Evolutionary conservation across 2,113 vertebrate genomes (phyloP).

Genomic region (Coryphaenoides rupestris): DNA sequence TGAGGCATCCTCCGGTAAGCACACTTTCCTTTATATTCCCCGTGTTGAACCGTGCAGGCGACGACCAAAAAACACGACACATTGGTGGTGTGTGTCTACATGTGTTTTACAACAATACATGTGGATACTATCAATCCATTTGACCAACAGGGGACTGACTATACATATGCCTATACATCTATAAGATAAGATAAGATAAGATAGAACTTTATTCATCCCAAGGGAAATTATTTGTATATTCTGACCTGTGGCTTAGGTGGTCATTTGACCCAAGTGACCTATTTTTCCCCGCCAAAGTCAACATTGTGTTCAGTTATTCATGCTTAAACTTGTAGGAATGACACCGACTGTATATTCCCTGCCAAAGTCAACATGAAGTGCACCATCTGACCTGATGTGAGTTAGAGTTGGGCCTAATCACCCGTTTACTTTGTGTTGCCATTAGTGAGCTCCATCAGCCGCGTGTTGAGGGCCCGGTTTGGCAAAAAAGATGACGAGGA

Average conservation of each 20-base stretch:
- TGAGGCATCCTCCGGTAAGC: constrained; percentile 88
- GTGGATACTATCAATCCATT: too few relatives aligned
- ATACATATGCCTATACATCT: too few relatives aligned
- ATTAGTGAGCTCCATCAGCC: constrained; percentile 99
- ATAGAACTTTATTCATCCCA: too few relatives aligned
- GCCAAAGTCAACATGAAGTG: not conserved
- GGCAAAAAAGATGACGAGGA: constrained; percentile 98
- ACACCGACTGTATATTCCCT: too few relatives aligned
- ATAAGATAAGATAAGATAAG: not conserved
- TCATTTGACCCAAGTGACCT: not conserved
- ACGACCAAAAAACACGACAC: too few relatives aligned
- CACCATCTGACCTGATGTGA: constrained; percentile 17
- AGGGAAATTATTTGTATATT: not conserved
- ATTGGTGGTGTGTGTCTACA: not conserved
- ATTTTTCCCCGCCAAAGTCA: not conserved
- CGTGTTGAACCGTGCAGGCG: too few relatives aligned
- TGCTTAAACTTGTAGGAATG: too few relatives aligned
- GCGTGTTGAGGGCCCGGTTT: constrained; percentile 98
- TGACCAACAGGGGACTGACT: not conserved
- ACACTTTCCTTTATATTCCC: constrained; percentile 61
- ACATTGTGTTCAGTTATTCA: not conserved
- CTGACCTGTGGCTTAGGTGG: not conserved
- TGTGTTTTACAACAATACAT: too few relatives aligned
- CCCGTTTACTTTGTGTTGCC: constrained; percentile 64
- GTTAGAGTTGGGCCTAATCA: constrained; percentile 65